Base-by-base conservation (phyloP, 2,797 vertebrate species). In the Poeciliopsis infans region DNA sequence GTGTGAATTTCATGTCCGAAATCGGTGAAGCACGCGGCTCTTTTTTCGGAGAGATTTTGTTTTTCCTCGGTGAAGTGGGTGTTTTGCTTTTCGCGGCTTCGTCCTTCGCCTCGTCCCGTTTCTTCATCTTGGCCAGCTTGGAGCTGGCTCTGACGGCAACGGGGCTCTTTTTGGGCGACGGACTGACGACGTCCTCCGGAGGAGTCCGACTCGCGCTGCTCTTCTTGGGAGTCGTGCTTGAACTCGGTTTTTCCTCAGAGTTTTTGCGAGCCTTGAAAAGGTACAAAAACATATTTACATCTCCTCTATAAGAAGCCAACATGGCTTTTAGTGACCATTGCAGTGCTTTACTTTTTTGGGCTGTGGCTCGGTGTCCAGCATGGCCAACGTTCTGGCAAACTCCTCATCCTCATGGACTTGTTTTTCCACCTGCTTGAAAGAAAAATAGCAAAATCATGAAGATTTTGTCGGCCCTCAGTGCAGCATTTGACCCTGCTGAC, bases 401-500 rank as follows among this genome's bases (percentile, higher is more conserved):
- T 97, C 97, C 80, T 98, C 97, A 87, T 99, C 98, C 75, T 98
- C 97, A 25, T 99, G 98, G 61, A 99, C 86, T 74, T 97, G 98
- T 85, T 96, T 97, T 87, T 99, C 98, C 92, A 98, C 72, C 98
- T 99, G 82, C 70, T 31, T 75, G 18, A 78, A 55, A 72, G 79
- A 8, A 53, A 75, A 51, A 41, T 23, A 15, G 2, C 2, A 74
- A 64, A 16, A 25, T 47, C n/a, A 23, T 46, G 15, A 72, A 68
- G 36, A 36, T 5, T 36, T 5, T 68, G 5, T 39, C 12, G 7
- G 20, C 13, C 4, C 23, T 20, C 1, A 36, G 18, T 23, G 49
- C 49, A 51, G 49, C 18, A 23, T 23, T 51, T 23, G 18, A 23
- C 47, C 5, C 5, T 18, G 47, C 6, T 49, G 47, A 49, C 47